phyloP scores from a whole-genome alignment of 2,888 invertebrate genomes.

The Petrolisthes cinctipes region DNA sequence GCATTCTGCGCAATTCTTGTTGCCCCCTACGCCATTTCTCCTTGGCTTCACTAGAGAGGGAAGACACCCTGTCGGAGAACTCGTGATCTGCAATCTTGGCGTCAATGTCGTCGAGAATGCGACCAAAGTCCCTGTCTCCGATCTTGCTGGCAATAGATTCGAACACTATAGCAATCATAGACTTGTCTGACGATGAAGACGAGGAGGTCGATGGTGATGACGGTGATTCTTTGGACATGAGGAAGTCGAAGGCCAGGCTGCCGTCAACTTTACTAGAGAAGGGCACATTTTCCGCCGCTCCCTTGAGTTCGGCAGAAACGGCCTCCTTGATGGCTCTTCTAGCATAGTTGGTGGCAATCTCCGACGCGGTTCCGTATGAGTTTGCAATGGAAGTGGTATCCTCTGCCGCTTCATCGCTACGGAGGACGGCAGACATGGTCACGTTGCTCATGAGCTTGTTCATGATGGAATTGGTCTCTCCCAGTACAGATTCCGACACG shows the following conservation, averaged over 20 bases:
- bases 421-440: not conserved
- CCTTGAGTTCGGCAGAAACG: too few relatives aligned
- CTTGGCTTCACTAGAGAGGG: too few relatives aligned
- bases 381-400: not conserved
- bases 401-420: not conserved
- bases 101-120: slow-evolving; percentile 1
- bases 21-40: too few relatives aligned
- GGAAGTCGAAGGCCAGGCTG: not conserved
- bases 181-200: not conserved
- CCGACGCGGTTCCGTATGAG: not conserved
- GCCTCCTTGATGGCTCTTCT: not conserved
- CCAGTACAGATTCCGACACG: not conserved
- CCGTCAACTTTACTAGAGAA: not conserved
- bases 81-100: not conserved
- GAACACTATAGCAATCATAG: not conserved
- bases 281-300: not conserved
- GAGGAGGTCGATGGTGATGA: too few relatives aligned
- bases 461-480: not conserved
- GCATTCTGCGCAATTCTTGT: too few relatives aligned
- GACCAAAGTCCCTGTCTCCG: not conserved
- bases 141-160: not conserved
- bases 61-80: not conserved
- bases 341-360: not conserved
- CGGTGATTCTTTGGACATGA: not conserved
- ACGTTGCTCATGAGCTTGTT: not conserved